Percentiles rank a stretch among this genome's conserved stretches.
phyloP scores from a whole-genome alignment of 1,140 invertebrate genomes.

The Macrocentrus cingulum region DNA sequence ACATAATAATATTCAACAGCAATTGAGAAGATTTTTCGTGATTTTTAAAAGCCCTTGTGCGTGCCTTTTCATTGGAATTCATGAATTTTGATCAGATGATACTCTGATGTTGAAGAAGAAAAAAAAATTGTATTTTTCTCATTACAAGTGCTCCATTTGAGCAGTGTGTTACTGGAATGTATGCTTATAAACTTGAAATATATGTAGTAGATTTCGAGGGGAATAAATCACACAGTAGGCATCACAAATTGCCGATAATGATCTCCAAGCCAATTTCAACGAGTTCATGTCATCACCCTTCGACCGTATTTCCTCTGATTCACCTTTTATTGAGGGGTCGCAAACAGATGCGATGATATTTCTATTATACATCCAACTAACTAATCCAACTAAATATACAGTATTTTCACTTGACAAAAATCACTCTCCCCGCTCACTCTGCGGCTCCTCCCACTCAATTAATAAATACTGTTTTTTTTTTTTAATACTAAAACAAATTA shows the following conservation, averaged over 20 bases:
- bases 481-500: too few relatives aligned
- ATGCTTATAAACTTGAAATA: too few relatives aligned
- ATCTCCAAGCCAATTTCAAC: slow-evolving; percentile 31
- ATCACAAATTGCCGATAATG: slow-evolving; percentile 37
- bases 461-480: too few relatives aligned
- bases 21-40: background rate
- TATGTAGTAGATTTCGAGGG: too few relatives aligned
- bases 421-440: too few relatives aligned
- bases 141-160: too few relatives aligned
- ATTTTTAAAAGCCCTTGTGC: background rate
- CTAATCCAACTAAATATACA: slow-evolving; percentile 4
- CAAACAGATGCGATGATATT: slow-evolving; percentile 24
- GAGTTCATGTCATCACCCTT: slow-evolving; percentile 19
- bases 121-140: too few relatives aligned
- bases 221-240: background rate
- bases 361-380: background rate
- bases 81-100: slow-evolving; percentile 20
- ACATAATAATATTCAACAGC: slow-evolving; percentile 27
- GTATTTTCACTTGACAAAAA: too few relatives aligned
- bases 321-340: slow-evolving; percentile 23
- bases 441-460: too few relatives aligned
- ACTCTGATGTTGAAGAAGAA: too few relatives aligned
- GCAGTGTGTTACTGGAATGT: too few relatives aligned
- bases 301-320: slow-evolving; percentile 32
- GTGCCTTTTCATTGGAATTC: slow-evolving; percentile 16